Evolutionary conservation across 2,888 invertebrate genomes (phyloP).

Genomic region (Sesia apiformis): DNA sequence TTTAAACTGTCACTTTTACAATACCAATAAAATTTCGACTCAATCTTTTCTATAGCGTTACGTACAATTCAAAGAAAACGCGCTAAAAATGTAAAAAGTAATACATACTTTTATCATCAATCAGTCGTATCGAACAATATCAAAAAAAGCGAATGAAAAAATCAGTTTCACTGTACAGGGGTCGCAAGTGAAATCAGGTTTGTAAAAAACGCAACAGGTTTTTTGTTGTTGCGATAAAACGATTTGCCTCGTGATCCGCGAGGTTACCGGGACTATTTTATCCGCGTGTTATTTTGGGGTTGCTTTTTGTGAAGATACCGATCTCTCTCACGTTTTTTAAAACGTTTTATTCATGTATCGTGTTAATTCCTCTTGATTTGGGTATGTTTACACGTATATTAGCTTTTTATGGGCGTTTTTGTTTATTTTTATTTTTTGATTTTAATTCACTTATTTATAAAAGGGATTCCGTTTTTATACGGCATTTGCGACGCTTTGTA

Average conservation of each 20-base stretch:
- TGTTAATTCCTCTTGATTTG: constrained; percentile 52
- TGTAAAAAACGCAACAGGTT: constrained; percentile 48
- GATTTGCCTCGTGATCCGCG: constrained; percentile 28
- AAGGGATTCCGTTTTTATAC: no score
- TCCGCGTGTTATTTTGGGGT: constrained; percentile 28
- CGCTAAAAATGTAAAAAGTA: no score
- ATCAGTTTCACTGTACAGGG: constrained; percentile 1
- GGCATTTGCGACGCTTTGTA: no score
- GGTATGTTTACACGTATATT: constrained; percentile 56
- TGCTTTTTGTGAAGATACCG: constrained; percentile 50
- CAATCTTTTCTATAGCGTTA: no score
- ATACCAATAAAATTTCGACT: no score
- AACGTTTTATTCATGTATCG: constrained; percentile 33
- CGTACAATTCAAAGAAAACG: no score
- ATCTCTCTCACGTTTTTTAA: constrained; percentile 69
- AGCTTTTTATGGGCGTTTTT: constrained; percentile 22
- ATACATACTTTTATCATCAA: no score
- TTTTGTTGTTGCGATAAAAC: constrained; percentile 37
- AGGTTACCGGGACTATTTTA: constrained; percentile 42
- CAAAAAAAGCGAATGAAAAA: no score
- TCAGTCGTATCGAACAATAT: no score
- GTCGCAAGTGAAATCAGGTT: constrained; percentile 37
- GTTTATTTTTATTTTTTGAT: not conserved
- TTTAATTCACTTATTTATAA: not conserved
- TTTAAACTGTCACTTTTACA: no score